Percentiles rank a stretch among this genome's conserved stretches.
Evolutionary conservation across 2,888 invertebrate species (phyloP).

Genomic region (Linnaemya vulpina): DNA sequence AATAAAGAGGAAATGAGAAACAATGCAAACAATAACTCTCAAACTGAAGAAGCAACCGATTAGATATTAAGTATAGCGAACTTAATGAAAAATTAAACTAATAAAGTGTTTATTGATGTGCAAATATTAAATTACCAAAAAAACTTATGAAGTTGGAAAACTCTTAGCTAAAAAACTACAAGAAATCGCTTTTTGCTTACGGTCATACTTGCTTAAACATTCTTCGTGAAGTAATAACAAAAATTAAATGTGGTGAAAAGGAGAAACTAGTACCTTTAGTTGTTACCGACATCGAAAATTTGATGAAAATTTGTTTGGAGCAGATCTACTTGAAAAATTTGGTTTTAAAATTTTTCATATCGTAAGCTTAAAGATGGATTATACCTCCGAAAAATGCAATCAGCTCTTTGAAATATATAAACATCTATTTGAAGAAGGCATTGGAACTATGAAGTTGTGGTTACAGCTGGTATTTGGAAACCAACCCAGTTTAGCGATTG

Average conservation of each 20-base stretch:
- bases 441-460: conserved; percentile 41
- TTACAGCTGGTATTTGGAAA: conserved; percentile 59
- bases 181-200: neutral
- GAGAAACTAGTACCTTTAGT: neutral
- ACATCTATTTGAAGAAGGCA: conserved; percentile 6
- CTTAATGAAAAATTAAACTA: conserved; percentile 11
- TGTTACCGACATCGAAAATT: conserved; percentile 11
- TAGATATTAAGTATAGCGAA: conserved; percentile 20
- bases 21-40: conserved; percentile 8
- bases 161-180: neutral
- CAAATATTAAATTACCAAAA: conserved; percentile 6
- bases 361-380: neutral
- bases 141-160: conserved; percentile 20
- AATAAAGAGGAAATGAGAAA: neutral
- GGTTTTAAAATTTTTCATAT: conserved; percentile 23
- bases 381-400: conserved; percentile 7
- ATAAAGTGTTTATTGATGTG: conserved; percentile 27
- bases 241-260: conserved; percentile 23
- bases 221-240: conserved; percentile 20
- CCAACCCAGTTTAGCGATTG: conserved; percentile 74
- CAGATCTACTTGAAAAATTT: conserved; percentile 23
- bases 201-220: neutral
- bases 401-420: conserved; percentile 1
- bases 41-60: neutral
- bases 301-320: conserved; percentile 31